Evolutionary conservation across 2,113 vertebrate genomes (phyloP), one percentile per base, ranked within the genome.

Genomic region (Toxotes chatareus): DNA sequence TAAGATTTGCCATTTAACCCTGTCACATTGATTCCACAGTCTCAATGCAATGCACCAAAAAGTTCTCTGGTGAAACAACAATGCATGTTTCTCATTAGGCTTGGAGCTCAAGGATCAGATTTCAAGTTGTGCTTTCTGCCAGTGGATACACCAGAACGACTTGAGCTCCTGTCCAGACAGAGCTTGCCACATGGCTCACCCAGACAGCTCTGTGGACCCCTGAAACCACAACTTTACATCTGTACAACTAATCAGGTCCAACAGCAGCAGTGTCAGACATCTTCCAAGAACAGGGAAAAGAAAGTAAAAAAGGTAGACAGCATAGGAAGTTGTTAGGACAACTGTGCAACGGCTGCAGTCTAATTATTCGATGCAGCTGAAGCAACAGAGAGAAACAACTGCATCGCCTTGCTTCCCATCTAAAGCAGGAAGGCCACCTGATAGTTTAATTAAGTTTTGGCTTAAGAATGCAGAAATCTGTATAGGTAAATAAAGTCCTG

Each of bases 81-180:
- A 82, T 80, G 68, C 78, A 14, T 89, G 84, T 86, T 90, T 90
- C 83, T 85, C 79, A 91, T 90, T 89, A 82, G 83, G 23, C 46
- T 46, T 10, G 56, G 62, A 83, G 81, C 67, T 72, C 32, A 42
- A 21, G 79, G 81, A 65, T 85, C 65, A 34, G 31, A 57, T 86
- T 86, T 84, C 84, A 70, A 60, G 57, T 7, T 0, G 16, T 11
- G 40, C 64, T 80, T 12, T 82, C 63, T 64, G 62, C 85, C 79
- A 60, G 62, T 4, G 65, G 77, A 91, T 55, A 77, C 61, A 83
- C 56, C 83, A 89, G 88, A 87, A 70, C 23, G 66, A 71, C 70
- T 74, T 2, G 40, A 83, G 76, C 88, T 89, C 80, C 85, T 86
- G 88, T 90, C 80, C 90, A 88, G 90, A 89, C 86, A n/a, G 46